Conservation (phyloP, 2,888 invertebrate genomes). For the Autographa gamma region DNA sequence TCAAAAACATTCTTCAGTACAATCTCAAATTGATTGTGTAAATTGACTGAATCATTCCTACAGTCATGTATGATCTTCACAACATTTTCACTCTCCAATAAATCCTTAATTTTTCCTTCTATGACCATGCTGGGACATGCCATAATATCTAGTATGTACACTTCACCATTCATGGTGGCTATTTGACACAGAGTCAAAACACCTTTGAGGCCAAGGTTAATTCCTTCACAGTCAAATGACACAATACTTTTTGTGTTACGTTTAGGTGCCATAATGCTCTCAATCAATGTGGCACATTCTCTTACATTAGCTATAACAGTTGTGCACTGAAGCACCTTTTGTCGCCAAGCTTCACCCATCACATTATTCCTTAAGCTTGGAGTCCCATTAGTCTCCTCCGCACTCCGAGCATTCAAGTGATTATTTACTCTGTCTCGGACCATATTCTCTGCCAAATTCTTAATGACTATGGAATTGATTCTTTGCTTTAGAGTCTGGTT, state of each 20-base stretch:
- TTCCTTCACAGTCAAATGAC: slow-evolving; percentile 97
- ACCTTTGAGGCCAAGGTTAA: slow-evolving; percentile 96
- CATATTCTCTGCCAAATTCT: slow-evolving; percentile 96
- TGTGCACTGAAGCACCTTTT: slow-evolving; percentile 94
- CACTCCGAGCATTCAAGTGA: slow-evolving; percentile 82
- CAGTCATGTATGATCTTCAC: slow-evolving; percentile 98
- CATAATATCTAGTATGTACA: slow-evolving; percentile 96
- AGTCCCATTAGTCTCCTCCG: slow-evolving; percentile 83
- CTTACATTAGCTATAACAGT: slow-evolving; percentile 94
- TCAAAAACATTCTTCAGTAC: slow-evolving; percentile 96
- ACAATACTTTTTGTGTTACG: slow-evolving; percentile 90
- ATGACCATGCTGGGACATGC: slow-evolving; percentile 94
- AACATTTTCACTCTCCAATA: slow-evolving; percentile 94
- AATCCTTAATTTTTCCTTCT: slow-evolving; percentile 93
- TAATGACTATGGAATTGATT: slow-evolving; percentile 95
- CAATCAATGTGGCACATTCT: slow-evolving; percentile 93
- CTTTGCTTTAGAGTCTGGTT: slow-evolving; percentile 96
- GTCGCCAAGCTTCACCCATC: slow-evolving; percentile 93
- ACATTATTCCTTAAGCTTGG: slow-evolving; percentile 81
- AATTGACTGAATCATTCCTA: slow-evolving; percentile 96
- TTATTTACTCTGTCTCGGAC: slow-evolving; percentile 86
- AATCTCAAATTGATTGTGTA: slow-evolving; percentile 95
- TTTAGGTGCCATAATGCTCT: slow-evolving; percentile 91
- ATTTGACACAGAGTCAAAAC: slow-evolving; percentile 96
- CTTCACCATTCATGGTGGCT: slow-evolving; percentile 94